Evolutionary conservation across 2,888 invertebrate genomes (phyloP).

Genomic region (Pardosa pseudoannulata): DNA sequence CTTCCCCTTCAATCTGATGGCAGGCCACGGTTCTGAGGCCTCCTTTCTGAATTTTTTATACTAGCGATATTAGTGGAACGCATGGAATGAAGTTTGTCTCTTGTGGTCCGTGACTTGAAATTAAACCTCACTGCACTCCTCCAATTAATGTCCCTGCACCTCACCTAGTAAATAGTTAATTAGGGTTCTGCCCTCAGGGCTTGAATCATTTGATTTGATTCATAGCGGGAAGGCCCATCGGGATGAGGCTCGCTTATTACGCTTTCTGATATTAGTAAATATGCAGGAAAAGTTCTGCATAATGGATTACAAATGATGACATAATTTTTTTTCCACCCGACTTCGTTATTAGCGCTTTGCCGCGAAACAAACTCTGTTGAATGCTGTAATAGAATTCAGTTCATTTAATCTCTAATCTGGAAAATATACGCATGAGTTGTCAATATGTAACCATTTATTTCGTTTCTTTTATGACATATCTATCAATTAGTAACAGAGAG

Average conservation of each 20-base stretch:
- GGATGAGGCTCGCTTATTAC: not conserved
- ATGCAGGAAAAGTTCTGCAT: not conserved
- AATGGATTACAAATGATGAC: not conserved
- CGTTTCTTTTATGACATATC: not conserved
- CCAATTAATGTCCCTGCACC: constrained; percentile 30
- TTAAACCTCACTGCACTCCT: constrained; percentile 35
- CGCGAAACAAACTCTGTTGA: not conserved
- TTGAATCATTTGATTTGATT: constrained; percentile 12
- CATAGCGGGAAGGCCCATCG: not conserved
- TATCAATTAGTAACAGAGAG: not conserved
- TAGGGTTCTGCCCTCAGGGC: not conserved
- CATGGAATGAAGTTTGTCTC: constrained; percentile 30
- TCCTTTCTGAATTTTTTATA: constrained; percentile 37
- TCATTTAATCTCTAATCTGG: not conserved
- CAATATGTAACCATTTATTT: not conserved
- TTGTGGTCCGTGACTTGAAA: constrained; percentile 39
- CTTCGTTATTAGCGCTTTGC: not conserved
- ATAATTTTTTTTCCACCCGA: not conserved
- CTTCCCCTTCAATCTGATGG: not conserved
- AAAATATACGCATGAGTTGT: not conserved
- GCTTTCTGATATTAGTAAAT: not conserved
- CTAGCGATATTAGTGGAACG: constrained; percentile 25
- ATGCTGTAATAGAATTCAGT: not conserved
- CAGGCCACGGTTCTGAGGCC: not conserved
- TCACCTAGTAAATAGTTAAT: constrained; percentile 40